A percentile compares a stretch with the other conserved stretches of the same genome.
phyloP scores from a whole-genome alignment of 2,113 vertebrate genomes.

The Dendrocopos noguchii region DNA sequence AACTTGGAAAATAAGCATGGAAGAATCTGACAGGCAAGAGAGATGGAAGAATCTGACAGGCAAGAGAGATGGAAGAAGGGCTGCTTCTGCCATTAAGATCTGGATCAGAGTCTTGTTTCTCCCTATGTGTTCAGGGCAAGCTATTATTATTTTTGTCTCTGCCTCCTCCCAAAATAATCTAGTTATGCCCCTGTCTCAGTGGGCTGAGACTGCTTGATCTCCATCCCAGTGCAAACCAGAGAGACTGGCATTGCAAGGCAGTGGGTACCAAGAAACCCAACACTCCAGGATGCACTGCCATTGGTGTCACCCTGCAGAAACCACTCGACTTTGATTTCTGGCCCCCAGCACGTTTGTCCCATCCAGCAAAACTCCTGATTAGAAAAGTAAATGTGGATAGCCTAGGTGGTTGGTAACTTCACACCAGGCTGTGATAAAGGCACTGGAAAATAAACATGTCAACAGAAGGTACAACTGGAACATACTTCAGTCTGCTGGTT shows the following conservation, averaged over 20 bases:
- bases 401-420: not conserved
- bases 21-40: not conserved
- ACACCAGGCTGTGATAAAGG: not conserved
- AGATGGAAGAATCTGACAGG: not conserved
- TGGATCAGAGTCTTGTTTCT: not conserved
- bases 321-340: not conserved
- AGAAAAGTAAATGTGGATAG: not conserved
- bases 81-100: not conserved
- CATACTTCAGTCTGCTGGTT: not conserved
- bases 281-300: not conserved
- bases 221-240: not conserved
- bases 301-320: not conserved
- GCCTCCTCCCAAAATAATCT: not conserved
- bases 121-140: not conserved
- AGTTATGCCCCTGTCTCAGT: not conserved
- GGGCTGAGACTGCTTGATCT: not conserved
- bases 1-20: not conserved
- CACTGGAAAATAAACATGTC: not conserved
- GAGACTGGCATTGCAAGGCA: not conserved
- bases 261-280: not conserved
- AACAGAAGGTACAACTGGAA: not conserved
- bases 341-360: not conserved
- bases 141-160: not conserved
- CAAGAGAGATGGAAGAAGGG: not conserved
- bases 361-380: not conserved